These are phyloP conservation scores for Styela clava DNA, from an alignment of 23 tunicate species.

Conservation along the genomic window DNA sequence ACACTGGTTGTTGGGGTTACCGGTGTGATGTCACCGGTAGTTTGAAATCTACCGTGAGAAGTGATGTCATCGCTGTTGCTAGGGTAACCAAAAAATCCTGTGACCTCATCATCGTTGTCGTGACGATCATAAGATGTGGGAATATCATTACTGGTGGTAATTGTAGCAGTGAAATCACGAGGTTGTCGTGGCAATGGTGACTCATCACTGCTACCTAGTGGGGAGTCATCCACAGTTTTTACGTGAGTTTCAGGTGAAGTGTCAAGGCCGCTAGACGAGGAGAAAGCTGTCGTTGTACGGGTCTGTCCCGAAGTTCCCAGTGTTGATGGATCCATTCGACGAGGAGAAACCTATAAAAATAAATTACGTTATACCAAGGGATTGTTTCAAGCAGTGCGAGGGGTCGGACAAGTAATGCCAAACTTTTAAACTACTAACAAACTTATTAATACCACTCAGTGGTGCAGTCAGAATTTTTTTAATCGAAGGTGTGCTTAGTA, in stretches of 20 bases:
- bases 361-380: too few species aligned
- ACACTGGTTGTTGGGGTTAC: neutral
- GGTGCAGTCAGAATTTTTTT: too few species aligned
- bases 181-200: neutral
- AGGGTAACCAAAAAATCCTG: neutral
- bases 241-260: neutral
- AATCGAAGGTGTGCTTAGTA: too few species aligned
- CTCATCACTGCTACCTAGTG: neutral
- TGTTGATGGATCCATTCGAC: neutral
- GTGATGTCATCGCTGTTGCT: neutral
- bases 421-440: too few species aligned
- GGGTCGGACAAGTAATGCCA: too few species aligned
- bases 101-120: neutral
- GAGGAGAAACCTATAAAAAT: neutral
- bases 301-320: neutral
- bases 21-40: neutral
- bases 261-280: constrained; percentile 5
- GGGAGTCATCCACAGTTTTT: neutral
- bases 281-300: neutral
- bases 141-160: neutral
- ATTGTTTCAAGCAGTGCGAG: too few species aligned
- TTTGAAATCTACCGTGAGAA: neutral
- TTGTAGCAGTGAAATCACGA: neutral
- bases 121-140: neutral
- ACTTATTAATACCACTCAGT: too few species aligned